These are phyloP conservation scores for Panthera uncia DNA, from an alignment of 2,113 vertebrate genomes.

Conservation along the genomic window DNA sequence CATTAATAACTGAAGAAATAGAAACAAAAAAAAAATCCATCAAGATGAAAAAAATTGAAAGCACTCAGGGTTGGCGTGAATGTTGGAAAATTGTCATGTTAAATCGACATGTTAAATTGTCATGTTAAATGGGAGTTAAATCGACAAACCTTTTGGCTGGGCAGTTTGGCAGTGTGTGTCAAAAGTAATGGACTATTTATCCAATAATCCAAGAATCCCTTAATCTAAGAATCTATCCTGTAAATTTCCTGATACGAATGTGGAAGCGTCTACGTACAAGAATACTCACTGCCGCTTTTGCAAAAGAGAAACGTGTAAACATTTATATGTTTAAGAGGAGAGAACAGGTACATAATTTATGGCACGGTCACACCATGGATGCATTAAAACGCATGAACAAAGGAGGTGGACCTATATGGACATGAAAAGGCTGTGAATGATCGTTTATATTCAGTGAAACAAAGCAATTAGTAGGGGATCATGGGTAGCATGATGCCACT, in stretches of 20 bases:
- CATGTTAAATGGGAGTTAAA: background rate
- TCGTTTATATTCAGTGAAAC: background rate
- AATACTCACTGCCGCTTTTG: background rate
- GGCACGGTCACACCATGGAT: background rate
- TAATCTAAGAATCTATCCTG: background rate
- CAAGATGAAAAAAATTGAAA: background rate
- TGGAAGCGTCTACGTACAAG: background rate
- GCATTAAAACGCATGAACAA: background rate
- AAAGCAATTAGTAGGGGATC: background rate
- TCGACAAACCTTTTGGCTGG: background rate
- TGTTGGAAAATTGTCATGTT: background rate
- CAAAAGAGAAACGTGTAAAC: background rate
- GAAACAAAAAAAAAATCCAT: slow-evolving; percentile 7
- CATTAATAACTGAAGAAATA: background rate
- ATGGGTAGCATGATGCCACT: background rate
- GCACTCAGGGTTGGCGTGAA: background rate
- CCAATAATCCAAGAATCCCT: background rate
- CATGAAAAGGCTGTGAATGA: background rate
- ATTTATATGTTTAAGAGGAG: background rate
- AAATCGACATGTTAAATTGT: background rate
- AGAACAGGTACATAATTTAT: background rate
- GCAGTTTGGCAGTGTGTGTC: background rate
- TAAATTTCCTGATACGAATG: background rate
- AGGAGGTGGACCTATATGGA: background rate
- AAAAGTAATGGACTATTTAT: background rate